These are phyloP conservation scores for Carterocephalus palaemon DNA, from an alignment of 2,888 invertebrate species.

Conservation along the genomic window DNA sequence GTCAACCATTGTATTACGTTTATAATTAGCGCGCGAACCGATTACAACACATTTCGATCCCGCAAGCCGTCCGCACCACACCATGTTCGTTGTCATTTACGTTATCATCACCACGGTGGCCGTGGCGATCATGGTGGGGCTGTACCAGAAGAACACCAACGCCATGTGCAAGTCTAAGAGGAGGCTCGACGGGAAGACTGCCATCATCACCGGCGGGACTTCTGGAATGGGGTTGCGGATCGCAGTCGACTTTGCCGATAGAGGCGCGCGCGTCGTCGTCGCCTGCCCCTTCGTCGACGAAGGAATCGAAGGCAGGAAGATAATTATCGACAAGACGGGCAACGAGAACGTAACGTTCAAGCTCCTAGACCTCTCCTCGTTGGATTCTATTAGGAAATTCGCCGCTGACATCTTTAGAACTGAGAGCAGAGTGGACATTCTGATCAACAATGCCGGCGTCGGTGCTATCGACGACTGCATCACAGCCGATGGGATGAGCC, in stretches of 20 bases:
- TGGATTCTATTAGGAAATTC: conserved; percentile 88
- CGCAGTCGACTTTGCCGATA: conserved; percentile 58
- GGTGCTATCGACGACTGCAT: conserved; percentile 78
- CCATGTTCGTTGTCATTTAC: conserved; percentile 28
- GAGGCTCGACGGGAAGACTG: conserved; percentile 57
- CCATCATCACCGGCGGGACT: conserved; percentile 65
- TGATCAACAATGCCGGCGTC: conserved; percentile 94
- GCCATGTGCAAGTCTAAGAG: conserved; percentile 62
- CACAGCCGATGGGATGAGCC: conserved; percentile 90
- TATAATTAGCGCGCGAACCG: neutral
- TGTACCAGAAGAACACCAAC: conserved; percentile 66
- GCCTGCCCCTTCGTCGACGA: conserved; percentile 65
- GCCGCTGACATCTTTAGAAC: conserved; percentile 85
- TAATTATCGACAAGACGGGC: conserved; percentile 81
- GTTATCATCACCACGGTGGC: conserved; percentile 22
- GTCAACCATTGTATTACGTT: neutral
- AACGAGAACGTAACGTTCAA: conserved; percentile 84
- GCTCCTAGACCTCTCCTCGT: conserved; percentile 85
- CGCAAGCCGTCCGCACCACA: neutral
- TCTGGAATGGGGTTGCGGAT: conserved; percentile 65
- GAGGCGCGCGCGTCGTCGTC: conserved; percentile 64
- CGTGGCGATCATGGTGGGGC: conserved; percentile 42
- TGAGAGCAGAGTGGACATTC: conserved; percentile 85
- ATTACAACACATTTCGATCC: neutral
- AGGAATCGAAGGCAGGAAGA: conserved; percentile 69